phyloP scores from a whole-genome alignment of 2,113 vertebrate genomes.

The Ginglymostoma cirratum region DNA sequence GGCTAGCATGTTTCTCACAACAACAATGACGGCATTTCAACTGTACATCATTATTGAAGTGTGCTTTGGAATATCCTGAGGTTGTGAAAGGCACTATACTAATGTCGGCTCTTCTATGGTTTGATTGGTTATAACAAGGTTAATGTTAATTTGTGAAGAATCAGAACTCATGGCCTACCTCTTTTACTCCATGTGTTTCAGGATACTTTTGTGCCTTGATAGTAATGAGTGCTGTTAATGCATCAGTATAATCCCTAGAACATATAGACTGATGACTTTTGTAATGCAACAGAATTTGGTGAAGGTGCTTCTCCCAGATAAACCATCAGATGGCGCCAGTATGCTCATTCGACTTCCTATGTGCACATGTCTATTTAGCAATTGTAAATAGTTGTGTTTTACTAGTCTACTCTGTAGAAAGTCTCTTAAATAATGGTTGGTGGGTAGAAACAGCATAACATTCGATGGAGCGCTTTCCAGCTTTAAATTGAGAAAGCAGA shows the following conservation, averaged over 20 bases:
- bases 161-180: background rate
- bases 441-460: background rate
- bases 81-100: background rate
- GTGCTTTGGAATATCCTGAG: background rate
- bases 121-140: background rate
- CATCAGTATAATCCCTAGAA: background rate
- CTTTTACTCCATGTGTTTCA: background rate
- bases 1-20: background rate
- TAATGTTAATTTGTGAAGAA: background rate
- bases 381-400: background rate
- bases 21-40: background rate
- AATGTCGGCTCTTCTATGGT: background rate
- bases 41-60: background rate
- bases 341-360: background rate
- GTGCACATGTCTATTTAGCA: background rate
- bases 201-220: background rate
- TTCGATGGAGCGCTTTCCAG: background rate
- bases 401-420: background rate
- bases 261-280: background rate
- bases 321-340: background rate
- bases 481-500: background rate
- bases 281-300: background rate
- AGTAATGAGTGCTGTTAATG: background rate
- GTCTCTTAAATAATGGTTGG: background rate
- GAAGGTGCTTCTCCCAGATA: background rate